These are phyloP conservation scores for Parnassius smintheus DNA, from an alignment of 2,888 invertebrate genomes.

Conservation along the genomic window DNA sequence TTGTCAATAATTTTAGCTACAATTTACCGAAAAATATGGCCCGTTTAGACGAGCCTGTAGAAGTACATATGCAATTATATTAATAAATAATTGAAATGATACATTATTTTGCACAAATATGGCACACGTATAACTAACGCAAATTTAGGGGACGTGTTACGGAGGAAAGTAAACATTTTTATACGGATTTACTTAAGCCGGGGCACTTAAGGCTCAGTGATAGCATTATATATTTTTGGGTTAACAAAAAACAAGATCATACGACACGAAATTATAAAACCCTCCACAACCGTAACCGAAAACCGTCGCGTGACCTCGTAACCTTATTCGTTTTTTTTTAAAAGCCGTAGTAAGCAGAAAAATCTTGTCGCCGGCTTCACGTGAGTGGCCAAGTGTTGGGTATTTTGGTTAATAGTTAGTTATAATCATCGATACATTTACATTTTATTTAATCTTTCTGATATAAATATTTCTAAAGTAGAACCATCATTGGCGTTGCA, in stretches of 20 bases:
- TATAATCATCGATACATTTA: conserved; percentile 34
- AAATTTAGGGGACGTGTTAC: background rate
- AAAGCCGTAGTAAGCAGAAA: conserved; percentile 58
- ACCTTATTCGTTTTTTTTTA: conserved; percentile 61
- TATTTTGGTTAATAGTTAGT: conserved; percentile 33
- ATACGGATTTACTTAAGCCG: background rate
- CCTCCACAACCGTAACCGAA: conserved; percentile 37
- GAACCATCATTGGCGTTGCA: too few relatives aligned
- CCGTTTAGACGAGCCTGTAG: too few relatives aligned
- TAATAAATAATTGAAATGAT: too few relatives aligned
- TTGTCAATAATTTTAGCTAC: too few relatives aligned
- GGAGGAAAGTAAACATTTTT: conserved; percentile 1
- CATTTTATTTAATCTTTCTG: too few relatives aligned
- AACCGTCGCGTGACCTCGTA: conserved; percentile 53
- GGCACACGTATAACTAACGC: background rate
- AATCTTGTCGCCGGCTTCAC: conserved; percentile 41
- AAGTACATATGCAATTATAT: too few relatives aligned
- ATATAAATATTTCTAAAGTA: too few relatives aligned
- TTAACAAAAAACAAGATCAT: conserved; percentile 3
- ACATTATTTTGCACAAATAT: too few relatives aligned
- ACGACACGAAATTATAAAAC: conserved; percentile 7
- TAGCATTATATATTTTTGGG: conserved; percentile 5
- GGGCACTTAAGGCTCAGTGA: background rate
- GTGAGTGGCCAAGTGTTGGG: conserved; percentile 39
- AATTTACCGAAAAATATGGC: too few relatives aligned